Base-by-base conservation (phyloP, 2,113 vertebrate species). In the Gnathonemus echidnorhynchus region DNA sequence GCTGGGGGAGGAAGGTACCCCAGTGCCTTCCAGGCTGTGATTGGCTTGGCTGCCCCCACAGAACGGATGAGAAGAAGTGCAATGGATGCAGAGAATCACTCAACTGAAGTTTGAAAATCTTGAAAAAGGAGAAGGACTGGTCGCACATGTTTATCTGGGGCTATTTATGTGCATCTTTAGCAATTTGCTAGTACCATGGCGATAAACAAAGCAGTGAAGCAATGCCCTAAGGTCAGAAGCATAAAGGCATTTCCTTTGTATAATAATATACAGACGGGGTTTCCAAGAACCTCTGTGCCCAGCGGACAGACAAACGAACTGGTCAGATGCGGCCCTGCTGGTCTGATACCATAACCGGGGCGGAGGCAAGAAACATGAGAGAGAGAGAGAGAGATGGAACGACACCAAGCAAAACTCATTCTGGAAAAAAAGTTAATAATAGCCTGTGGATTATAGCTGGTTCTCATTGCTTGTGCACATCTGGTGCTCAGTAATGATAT, bases 401-500 rank as follows among this genome's bases (percentile, higher is more conserved):
- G 39, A 87, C 35, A 62, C 31, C 56, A 66, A 62, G 17, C 39
- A 62, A 42, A 88, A 88, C 35, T 42, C 35, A 84, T 56, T 77
- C 50, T 52, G 42, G 49, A 77, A 74, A 52, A 89, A 66, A 45
- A 83, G 94, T 94, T 96, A 96, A 96, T 96, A 95, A 95, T 94
- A 95, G 96, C 95, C 95, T 96, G 50, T 84, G 94, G 95, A 94
- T 96, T 96, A 96, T 96, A 95, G 94, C 95, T 91, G 94, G 19
- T 91, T 91, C 93, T 94, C 95, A 94, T 95, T 94, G 95, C 89
- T 95, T 94, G 95, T 95, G 94, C 95, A 95, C 95, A 95, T 96
- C 95, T 97, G 95, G 95, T 96, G 95, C 95, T 96, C 95, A 95
- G 95, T 95, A 95, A 96, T 95, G 94, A 93, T 94, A 89, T 95